phyloP scores from a whole-genome alignment of 2,797 vertebrate genomes.

The Avahi laniger region DNA sequence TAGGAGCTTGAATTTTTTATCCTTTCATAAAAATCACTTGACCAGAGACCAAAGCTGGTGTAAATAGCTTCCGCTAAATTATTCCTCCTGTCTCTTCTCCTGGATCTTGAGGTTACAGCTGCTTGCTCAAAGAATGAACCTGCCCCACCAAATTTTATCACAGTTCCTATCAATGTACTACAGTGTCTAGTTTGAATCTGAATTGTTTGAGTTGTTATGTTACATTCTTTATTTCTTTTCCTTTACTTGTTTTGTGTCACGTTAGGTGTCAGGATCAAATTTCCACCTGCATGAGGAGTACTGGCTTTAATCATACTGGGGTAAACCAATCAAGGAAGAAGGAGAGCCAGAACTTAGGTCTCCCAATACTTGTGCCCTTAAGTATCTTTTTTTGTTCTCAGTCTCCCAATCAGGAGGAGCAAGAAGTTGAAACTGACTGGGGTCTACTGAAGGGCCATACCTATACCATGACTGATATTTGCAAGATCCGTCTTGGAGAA shows the following conservation, averaged over 20 bases:
- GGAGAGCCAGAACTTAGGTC: neutral
- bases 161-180: neutral
- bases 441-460: constrained; percentile 94
- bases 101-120: constrained; percentile 1
- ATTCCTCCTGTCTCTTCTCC: neutral
- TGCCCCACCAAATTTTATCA: neutral
- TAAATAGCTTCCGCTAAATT: constrained; percentile 30
- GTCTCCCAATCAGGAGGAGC: constrained; percentile 84
- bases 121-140: constrained; percentile 4
- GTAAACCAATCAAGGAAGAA: neutral
- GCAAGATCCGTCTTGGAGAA: constrained; percentile 89
- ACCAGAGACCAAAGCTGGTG: neutral
- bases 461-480: constrained; percentile 93
- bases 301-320: neutral
- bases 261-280: constrained; percentile 22
- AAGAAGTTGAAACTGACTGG: constrained; percentile 84
- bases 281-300: neutral
- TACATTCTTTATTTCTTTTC: neutral
- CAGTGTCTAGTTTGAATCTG: neutral
- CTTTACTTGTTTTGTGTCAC: neutral
- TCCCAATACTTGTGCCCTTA: neutral
- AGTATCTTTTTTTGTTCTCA: constrained; percentile 67
- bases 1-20: constrained; percentile 5
- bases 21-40: neutral
- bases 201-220: constrained; percentile 25